Conservation (phyloP, 2,113 vertebrate species). For the Sinocyclocheilus maitianheensis region DNA sequence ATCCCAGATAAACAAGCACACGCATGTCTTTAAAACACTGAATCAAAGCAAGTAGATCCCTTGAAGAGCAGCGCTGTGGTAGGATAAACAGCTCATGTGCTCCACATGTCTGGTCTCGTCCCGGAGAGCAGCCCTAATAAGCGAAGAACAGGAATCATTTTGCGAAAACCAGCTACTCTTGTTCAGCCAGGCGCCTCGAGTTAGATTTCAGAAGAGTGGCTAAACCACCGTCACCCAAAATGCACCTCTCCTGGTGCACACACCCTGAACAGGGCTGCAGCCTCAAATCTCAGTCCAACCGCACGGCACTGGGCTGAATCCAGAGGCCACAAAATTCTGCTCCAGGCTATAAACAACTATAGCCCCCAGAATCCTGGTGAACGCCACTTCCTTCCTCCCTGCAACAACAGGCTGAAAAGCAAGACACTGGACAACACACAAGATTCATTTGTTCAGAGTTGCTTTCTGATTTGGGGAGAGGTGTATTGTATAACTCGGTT, state of each 20-base stretch:
- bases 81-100: slow-evolving; percentile 34
- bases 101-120: slow-evolving; percentile 70
- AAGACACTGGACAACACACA: neutral
- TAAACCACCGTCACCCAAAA: slow-evolving; percentile 58
- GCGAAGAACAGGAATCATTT: slow-evolving; percentile 63
- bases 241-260: slow-evolving; percentile 40
- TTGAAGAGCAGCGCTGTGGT: slow-evolving; percentile 8
- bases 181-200: slow-evolving; percentile 61
- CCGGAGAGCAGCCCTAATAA: slow-evolving; percentile 68
- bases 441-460: neutral
- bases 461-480: slow-evolving; percentile 2
- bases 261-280: slow-evolving; percentile 21
- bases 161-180: slow-evolving; percentile 70
- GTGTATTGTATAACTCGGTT: slow-evolving; percentile 1
- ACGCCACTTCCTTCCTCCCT: slow-evolving; percentile 37
- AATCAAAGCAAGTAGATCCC: slow-evolving; percentile 50
- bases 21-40: slow-evolving; percentile 40
- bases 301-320: slow-evolving; percentile 25
- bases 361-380: slow-evolving; percentile 28
- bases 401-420: slow-evolving; percentile 26
- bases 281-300: slow-evolving; percentile 42
- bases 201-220: slow-evolving; percentile 22
- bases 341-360: slow-evolving; percentile 49
- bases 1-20: slow-evolving; percentile 51
- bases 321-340: slow-evolving; percentile 49